A percentile compares a stretch with the other conserved stretches of the same genome.
Conservation (phyloP, 2,797 vertebrate species). For the Tinamus major region DNA sequence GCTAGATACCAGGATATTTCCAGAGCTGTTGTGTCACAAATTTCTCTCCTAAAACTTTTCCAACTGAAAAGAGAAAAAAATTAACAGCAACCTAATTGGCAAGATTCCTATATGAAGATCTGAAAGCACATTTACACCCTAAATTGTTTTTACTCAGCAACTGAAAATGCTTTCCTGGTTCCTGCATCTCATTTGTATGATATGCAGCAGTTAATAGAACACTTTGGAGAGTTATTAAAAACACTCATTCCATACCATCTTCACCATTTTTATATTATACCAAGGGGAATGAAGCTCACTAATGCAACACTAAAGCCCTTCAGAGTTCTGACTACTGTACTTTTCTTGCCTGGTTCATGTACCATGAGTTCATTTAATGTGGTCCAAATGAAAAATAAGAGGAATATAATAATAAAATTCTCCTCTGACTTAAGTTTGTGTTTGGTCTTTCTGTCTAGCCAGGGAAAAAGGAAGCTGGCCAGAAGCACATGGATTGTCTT, state of each 20-base stretch:
- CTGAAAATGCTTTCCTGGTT: constrained; percentile 65
- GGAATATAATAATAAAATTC: not conserved
- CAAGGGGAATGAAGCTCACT: constrained; percentile 59
- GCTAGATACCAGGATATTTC: not conserved
- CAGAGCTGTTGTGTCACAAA: not conserved
- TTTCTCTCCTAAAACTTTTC: not conserved
- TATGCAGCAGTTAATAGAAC: constrained; percentile 70
- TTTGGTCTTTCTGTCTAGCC: not conserved
- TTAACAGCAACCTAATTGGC: constrained; percentile 12
- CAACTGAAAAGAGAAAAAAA: not conserved
- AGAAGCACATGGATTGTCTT: not conserved
- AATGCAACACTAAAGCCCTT: constrained; percentile 68
- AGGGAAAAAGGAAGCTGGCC: not conserved
- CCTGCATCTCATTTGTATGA: constrained; percentile 68
- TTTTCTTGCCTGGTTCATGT: constrained; percentile 41
- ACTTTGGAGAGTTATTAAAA: constrained; percentile 78
- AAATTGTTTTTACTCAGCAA: constrained; percentile 72
- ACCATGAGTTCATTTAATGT: constrained; percentile 9
- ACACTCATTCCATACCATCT: constrained; percentile 66
- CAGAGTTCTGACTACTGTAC: constrained; percentile 56
- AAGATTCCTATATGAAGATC: constrained; percentile 24
- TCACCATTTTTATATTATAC: constrained; percentile 73
- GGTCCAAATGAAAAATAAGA: constrained; percentile 28
- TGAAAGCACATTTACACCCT: constrained; percentile 43
- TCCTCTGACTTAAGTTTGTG: not conserved